Conservation (phyloP, 2,797 vertebrate species). For the Furcifer pardalis region DNA sequence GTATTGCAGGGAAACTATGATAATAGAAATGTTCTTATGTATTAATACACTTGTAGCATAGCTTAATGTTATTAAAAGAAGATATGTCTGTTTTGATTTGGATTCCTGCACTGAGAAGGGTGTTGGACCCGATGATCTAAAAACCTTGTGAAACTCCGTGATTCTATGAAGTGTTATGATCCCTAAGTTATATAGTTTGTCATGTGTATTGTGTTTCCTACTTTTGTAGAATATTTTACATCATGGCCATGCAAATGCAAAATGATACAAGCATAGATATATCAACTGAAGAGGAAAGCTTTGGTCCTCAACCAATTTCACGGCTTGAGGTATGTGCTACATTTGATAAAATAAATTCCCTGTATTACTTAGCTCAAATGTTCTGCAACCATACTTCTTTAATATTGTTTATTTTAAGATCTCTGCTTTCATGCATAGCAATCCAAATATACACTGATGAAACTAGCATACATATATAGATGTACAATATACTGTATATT, state of each 20-base stretch:
- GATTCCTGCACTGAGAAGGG: no score
- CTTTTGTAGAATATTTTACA: not conserved
- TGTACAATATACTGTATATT: not conserved
- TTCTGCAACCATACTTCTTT: not conserved
- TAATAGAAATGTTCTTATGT: not conserved
- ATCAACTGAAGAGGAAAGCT: conserved; percentile 88
- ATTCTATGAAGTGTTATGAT: not conserved
- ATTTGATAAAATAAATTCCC: not conserved
- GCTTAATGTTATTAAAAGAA: not conserved
- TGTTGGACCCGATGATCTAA: no score
- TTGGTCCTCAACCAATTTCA: conserved; percentile 89
- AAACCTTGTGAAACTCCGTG: no score
- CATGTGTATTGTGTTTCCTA: not conserved
- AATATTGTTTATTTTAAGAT: not conserved
- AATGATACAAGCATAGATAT: conserved; percentile 79
- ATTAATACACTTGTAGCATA: not conserved
- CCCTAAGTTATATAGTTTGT: not conserved
- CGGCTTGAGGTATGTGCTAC: conserved; percentile 84
- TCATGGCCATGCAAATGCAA: conserved; percentile 87
- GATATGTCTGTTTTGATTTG: no score
- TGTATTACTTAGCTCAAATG: not conserved
- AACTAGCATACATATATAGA: not conserved
- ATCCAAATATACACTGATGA: not conserved
- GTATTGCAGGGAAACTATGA: not conserved
- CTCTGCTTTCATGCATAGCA: not conserved